Base-by-base conservation (phyloP, 2,797 vertebrate genomes). In the Aldrovandia affinis region DNA sequence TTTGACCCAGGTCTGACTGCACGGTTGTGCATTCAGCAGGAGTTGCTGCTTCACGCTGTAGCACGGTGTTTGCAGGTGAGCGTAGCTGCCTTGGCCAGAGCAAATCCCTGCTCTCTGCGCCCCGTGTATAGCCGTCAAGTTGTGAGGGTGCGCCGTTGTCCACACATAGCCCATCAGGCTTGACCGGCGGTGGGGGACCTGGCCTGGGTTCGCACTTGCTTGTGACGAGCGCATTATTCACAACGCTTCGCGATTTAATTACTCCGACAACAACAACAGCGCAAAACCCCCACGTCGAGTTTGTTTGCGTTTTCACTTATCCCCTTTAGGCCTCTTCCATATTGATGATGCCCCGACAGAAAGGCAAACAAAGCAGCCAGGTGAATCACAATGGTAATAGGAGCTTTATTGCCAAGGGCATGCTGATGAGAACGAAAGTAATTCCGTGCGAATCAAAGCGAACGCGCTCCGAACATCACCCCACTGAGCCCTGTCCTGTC, bases 301-400 rank as follows among this genome's bases (percentile, higher is more conserved):
- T 70, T 33, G 65, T 70, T 70, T 70, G 65, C 36, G 30, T 70
- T 70, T 30, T 36, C 65, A 39, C 65, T 33, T 10, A 39, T 36
- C 15, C 18, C 15, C 33, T 70, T 20, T 10, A 70, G 65, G 65
- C 30, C 65, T 70, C 65, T 18, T 70, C n/a, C 33, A 33, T 20
- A 28, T 39, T 33, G 3, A 28, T 65, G n/a, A 65, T 30, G 3
- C 15, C 50, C 78, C n/a, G 30, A 80, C 20, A 54, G 78, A 10
- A 55, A 55, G n/a, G 33, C 15, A 33, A 22, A 22, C 52, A 33
- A 9, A 61, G 54, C 30, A 70, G 59, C 81, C n/a, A 44, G 25
- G 36, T 81, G 81, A 63, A 68, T 81, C n/a, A 68, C 47, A 44
- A 81, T 50, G 81, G 42, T 81, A 81, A 81, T 81, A 42, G 61